Evolutionary conservation across 1,140 invertebrate species (phyloP).

Genomic region (Ceratitis capitata): DNA sequence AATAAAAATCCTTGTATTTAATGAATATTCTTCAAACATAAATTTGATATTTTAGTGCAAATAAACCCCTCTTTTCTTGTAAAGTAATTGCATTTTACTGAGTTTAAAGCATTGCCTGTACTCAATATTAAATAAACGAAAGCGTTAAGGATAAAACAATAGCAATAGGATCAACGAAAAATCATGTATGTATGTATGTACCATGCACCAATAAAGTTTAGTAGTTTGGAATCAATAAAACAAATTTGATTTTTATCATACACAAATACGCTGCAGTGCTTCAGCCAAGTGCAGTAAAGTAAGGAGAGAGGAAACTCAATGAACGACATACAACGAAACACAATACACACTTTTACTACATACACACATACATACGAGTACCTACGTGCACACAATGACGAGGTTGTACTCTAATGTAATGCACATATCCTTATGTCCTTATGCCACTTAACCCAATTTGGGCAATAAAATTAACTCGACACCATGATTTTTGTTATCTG

Average conservation of each 20-base stretch:
- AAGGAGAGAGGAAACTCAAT: conserved; percentile 51
- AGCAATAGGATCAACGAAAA: not conserved
- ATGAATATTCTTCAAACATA: too few relatives aligned
- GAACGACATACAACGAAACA: conserved; percentile 37
- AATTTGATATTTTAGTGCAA: too few relatives aligned
- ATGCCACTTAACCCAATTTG: conserved; percentile 61
- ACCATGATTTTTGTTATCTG: conserved; percentile 24
- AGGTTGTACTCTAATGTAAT: not conserved
- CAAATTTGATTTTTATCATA: conserved; percentile 63
- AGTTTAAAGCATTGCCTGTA: not conserved
- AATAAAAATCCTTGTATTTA: too few relatives aligned
- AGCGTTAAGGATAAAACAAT: too few relatives aligned
- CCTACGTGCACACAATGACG: not conserved
- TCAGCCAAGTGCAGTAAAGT: conserved; percentile 43
- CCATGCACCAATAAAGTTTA: conserved; percentile 11
- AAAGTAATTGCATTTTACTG: not conserved
- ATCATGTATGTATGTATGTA: too few relatives aligned
- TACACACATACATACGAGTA: not conserved
- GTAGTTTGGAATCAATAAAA: conserved; percentile 57
- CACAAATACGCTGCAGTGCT: not conserved
- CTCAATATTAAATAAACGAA: not conserved
- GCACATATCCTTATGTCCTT: not conserved
- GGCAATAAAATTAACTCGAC: conserved; percentile 64
- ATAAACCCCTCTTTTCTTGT: not conserved
- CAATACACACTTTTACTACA: not conserved